Conservation (phyloP, 2,113 vertebrate species). For the Heteronetta atricapilla region DNA sequence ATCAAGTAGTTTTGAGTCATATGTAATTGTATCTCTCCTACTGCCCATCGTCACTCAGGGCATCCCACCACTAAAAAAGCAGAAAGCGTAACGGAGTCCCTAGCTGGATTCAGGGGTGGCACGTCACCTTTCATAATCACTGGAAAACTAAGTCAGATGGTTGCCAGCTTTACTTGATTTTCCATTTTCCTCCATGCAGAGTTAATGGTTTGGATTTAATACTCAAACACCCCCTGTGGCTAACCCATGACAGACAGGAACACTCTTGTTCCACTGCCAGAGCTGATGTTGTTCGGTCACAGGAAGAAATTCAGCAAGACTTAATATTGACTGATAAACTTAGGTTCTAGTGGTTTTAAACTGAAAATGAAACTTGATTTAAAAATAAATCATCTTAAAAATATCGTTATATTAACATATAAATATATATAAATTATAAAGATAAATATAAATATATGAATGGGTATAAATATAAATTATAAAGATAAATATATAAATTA, state of each 20-base stretch:
- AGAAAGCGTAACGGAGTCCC: neutral
- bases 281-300: neutral
- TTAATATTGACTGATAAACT: neutral
- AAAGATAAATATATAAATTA: too few species aligned
- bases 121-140: neutral
- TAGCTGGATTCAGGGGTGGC: neutral
- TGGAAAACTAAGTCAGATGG: neutral
- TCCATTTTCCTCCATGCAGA: neutral
- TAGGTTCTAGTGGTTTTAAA: neutral
- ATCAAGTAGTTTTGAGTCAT: neutral
- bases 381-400: too few species aligned
- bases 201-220: neutral
- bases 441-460: too few species aligned
- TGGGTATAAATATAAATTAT: too few species aligned
- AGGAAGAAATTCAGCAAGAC: neutral
- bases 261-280: neutral
- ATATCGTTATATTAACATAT: too few species aligned
- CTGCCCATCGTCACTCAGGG: neutral
- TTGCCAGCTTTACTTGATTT: neutral
- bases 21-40: neutral
- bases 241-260: neutral
- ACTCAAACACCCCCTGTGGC: neutral
- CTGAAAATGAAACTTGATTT: neutral
- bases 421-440: too few species aligned
- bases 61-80: slow-evolving; percentile 11